Conservation (phyloP, 2,888 invertebrate genomes). For the Galerucella nymphaeae region DNA sequence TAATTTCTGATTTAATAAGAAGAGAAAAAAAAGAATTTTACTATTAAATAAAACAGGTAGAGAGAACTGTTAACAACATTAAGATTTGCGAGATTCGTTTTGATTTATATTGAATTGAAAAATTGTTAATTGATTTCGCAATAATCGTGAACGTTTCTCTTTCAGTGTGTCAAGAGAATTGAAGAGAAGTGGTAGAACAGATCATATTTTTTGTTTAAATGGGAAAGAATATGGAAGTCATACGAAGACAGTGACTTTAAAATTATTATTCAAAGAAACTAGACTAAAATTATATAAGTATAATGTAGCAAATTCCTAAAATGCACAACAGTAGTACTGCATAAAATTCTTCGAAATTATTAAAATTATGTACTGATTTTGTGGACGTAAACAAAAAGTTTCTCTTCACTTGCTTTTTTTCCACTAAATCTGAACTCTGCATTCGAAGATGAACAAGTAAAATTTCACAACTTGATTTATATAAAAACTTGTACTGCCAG, state of each 20-base stretch:
- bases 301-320: constrained; percentile 18
- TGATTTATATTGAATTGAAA: constrained; percentile 4
- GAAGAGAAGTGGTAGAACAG: not conserved
- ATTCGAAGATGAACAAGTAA: constrained; percentile 29
- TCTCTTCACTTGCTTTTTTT: constrained; percentile 22
- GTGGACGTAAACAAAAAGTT: constrained; percentile 26
- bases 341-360: not conserved
- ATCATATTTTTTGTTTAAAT: too few relatives aligned
- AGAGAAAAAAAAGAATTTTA: not conserved
- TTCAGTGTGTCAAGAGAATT: constrained; percentile 3
- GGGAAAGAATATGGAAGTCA: too few relatives aligned
- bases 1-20: constrained; percentile 17
- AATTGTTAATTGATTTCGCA: constrained; percentile 7
- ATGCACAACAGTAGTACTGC: constrained; percentile 20
- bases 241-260: too few relatives aligned
- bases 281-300: not conserved
- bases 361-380: constrained; percentile 6
- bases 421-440: constrained; percentile 26
- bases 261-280: not conserved
- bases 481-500: constrained; percentile 27
- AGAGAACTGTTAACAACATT: constrained; percentile 12
- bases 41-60: constrained; percentile 11
- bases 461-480: constrained; percentile 35
- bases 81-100: constrained; percentile 13
- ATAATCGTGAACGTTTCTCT: constrained; percentile 1